Percentiles rank a stretch among this genome's conserved stretches.
Evolutionary conservation across 2,113 vertebrate genomes (phyloP).

Genomic region (Hyla sarda): DNA sequence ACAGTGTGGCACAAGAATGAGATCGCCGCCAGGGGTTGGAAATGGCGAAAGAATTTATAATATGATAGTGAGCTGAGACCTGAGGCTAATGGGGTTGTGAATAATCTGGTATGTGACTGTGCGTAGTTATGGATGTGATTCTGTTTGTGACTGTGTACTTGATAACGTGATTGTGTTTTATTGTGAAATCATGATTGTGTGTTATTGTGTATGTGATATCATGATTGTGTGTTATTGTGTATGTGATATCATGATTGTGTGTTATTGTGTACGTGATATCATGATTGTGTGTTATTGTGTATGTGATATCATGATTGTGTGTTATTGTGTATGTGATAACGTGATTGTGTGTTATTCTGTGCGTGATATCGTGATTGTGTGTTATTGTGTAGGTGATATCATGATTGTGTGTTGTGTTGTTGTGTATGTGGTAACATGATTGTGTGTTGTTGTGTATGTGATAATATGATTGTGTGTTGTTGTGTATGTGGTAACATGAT

Average conservation of each 20-base stretch:
- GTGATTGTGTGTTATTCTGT: background rate
- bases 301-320: background rate
- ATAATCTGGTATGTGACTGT: too few species aligned
- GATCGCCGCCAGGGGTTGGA: background rate
- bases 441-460: too few species aligned
- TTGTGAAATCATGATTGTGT: background rate
- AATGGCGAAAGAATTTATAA: background rate
- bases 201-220: background rate
- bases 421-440: too few species aligned
- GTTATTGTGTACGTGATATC: background rate
- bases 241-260: background rate
- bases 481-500: background rate
- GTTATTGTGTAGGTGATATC: too few species aligned
- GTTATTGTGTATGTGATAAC: too few species aligned
- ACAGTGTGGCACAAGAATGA: background rate
- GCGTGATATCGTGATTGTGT: too few species aligned
- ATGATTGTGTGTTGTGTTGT: too few species aligned
- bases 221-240: background rate
- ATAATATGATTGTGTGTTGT: too few species aligned
- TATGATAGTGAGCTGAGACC: background rate
- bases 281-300: background rate
- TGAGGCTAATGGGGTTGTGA: too few species aligned
- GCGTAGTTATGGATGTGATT: too few species aligned
- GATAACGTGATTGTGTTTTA: background rate
- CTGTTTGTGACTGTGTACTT: too few species aligned